Conservation (phyloP, 2,113 vertebrate genomes). For the Gambusia affinis region DNA sequence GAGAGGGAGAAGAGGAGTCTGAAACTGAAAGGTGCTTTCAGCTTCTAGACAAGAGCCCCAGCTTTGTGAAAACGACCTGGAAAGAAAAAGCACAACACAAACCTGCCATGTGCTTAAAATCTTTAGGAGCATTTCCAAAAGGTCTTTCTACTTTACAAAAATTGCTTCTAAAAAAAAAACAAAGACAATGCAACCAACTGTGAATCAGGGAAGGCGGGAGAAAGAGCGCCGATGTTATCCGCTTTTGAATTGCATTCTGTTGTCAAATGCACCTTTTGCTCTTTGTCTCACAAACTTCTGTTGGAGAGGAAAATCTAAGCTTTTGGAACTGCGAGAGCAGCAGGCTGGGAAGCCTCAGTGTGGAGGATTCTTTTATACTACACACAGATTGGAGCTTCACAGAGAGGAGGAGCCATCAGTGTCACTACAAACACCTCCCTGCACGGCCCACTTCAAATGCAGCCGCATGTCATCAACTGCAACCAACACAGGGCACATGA, state of each 20-base stretch:
- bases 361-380: slow-evolving; percentile 10
- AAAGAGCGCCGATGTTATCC: slow-evolving; percentile 42
- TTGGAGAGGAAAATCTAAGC: slow-evolving; percentile 13
- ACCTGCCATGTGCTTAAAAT: slow-evolving; percentile 63
- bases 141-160: slow-evolving; percentile 46
- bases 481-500: slow-evolving; percentile 60
- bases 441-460: slow-evolving; percentile 62
- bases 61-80: slow-evolving; percentile 60
- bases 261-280: slow-evolving; percentile 48
- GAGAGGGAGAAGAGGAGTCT: slow-evolving; percentile 64
- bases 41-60: slow-evolving; percentile 58
- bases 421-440: slow-evolving; percentile 68
- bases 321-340: slow-evolving; percentile 31
- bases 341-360: slow-evolving; percentile 24
- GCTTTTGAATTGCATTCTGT: slow-evolving; percentile 47
- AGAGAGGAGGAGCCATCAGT: slow-evolving; percentile 43
- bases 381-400: slow-evolving; percentile 40
- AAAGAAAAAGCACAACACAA: slow-evolving; percentile 62
- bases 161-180: slow-evolving; percentile 30
- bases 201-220: slow-evolving; percentile 39
- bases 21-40: slow-evolving; percentile 74
- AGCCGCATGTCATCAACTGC: slow-evolving; percentile 67
- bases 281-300: slow-evolving; percentile 47
- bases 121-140: slow-evolving; percentile 58
- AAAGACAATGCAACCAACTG: slow-evolving; percentile 48